Evolutionary conservation across 1,140 invertebrate genomes (phyloP), one percentile per base, ranked within the genome.

Genomic region (Hyles vespertilio): DNA sequence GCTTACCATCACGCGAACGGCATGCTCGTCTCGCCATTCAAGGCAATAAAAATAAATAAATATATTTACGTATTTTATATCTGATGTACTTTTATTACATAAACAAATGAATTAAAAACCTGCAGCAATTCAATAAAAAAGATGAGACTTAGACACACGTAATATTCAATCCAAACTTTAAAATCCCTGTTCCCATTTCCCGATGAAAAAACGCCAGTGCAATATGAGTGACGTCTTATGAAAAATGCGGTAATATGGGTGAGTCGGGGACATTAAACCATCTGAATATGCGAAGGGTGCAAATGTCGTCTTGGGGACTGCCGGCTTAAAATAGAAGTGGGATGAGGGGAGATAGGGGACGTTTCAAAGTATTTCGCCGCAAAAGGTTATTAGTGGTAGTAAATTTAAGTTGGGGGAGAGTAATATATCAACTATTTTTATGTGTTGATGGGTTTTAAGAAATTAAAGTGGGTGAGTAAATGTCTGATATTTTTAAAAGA

Each of bases 241-340:
- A 81, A 78, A 81, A 82, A 82, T 79, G 72, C 61, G 58, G 61
- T 66, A 69, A 76, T 73, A 69, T 65, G 44, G 58, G 57, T 63
- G 62, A 73, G 61, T 52, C 58, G 56, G 59, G 45, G 61, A 74
- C 75, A 74, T 81, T 83, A 81, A 80, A 71, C 64, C 73, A 73
- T 76, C 70, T 75, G 77, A 80, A 83, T 81, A 82, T 79, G 74
- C 74, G 67, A 72, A 75, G 82, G 79, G 73, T 69, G 73, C 65
- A 75, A 79, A 78, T 78, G 70, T 77, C 61, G 61, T 61, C 70
- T 69, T 70, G 51, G 33, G 22, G 11, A 66, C 62, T 57, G 68
- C 64, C 67, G 58, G 54, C 65, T 74, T 62, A 64, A 75, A 79
- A 80, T 77, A 70, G 70, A 74, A 77, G 65, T 63, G 54, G 8